Evolutionary conservation across 2,113 vertebrate species (phyloP).

Genomic region (Cebus imitator): DNA sequence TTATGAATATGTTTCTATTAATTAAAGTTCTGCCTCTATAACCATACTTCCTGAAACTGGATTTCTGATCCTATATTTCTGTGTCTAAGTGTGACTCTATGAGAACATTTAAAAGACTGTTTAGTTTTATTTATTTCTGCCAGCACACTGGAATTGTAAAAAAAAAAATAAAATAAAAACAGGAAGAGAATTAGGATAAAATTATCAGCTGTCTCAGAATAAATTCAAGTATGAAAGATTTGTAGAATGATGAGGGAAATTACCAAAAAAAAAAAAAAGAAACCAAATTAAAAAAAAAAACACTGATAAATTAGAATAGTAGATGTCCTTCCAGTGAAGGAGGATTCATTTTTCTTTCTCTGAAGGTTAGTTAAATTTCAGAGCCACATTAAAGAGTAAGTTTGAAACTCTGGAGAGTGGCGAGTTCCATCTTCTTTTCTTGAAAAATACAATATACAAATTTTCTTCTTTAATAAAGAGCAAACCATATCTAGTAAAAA

Average conservation of each 20-base stretch:
- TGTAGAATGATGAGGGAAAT: slow-evolving; percentile 30
- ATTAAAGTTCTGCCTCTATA: neutral
- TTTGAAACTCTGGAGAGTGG: neutral
- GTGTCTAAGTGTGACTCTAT: neutral
- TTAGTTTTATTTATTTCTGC: slow-evolving; percentile 33
- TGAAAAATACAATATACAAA: neutral
- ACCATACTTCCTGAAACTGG: neutral
- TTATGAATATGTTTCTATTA: neutral
- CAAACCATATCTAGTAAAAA: neutral
- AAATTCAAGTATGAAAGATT: slow-evolving; percentile 28
- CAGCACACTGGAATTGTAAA: neutral
- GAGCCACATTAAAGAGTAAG: neutral
- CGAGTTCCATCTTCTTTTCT: slow-evolving; percentile 7
- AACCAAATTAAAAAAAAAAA: neutral
- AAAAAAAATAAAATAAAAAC: neutral
- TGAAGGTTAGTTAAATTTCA: neutral
- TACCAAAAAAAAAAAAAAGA: neutral
- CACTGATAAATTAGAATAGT: neutral
- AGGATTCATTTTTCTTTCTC: neutral
- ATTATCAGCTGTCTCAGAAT: slow-evolving; percentile 32
- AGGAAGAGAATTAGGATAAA: slow-evolving; percentile 6
- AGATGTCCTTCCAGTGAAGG: neutral
- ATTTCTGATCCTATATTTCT: neutral
- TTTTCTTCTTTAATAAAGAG: neutral
- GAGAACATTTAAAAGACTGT: neutral